Evolutionary conservation across 2,797 vertebrate species (phyloP).

Genomic region (Sternarchorhynchus goeldii): DNA sequence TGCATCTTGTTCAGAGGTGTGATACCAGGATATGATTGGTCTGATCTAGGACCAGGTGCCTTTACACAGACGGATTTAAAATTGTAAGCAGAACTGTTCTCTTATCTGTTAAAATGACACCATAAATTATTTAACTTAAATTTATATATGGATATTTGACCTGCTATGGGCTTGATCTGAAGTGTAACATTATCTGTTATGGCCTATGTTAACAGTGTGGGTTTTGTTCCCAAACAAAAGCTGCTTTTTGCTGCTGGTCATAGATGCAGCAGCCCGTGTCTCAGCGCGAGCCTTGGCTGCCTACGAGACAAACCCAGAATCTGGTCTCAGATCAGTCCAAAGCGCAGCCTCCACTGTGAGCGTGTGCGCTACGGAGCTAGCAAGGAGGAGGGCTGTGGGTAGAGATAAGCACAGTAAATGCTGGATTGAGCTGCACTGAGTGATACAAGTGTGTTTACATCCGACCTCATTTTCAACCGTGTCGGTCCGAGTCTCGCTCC

Average conservation of each 20-base stretch:
- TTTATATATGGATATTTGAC: too few relatives aligned
- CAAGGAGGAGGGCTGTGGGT: constrained; percentile 29
- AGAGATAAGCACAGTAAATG: constrained; percentile 45
- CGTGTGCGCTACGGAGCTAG: constrained; percentile 3
- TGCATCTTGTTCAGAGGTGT: background rate
- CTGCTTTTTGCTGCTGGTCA: too few relatives aligned
- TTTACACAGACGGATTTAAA: background rate
- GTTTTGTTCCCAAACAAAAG: too few relatives aligned
- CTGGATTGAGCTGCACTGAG: constrained; percentile 55
- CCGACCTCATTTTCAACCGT: constrained; percentile 40
- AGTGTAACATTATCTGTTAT: too few relatives aligned
- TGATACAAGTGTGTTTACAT: constrained; percentile 65
- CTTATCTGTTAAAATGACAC: background rate
- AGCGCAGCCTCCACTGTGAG: constrained; percentile 10
- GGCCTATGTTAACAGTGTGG: too few relatives aligned
- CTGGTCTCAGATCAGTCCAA: constrained; percentile 7
- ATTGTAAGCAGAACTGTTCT: background rate
- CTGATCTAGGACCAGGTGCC: background rate
- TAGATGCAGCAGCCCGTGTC: background rate
- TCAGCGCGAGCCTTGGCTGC: background rate
- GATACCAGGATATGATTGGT: background rate
- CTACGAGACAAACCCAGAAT: background rate
- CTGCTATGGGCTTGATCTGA: too few relatives aligned
- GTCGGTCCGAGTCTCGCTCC: constrained; percentile 47
- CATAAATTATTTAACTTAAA: too few relatives aligned